A percentile compares a stretch with the other conserved stretches of the same genome.
Conservation (phyloP, 1,140 invertebrate genomes). For the Stratiolaelaps scimitus region DNA sequence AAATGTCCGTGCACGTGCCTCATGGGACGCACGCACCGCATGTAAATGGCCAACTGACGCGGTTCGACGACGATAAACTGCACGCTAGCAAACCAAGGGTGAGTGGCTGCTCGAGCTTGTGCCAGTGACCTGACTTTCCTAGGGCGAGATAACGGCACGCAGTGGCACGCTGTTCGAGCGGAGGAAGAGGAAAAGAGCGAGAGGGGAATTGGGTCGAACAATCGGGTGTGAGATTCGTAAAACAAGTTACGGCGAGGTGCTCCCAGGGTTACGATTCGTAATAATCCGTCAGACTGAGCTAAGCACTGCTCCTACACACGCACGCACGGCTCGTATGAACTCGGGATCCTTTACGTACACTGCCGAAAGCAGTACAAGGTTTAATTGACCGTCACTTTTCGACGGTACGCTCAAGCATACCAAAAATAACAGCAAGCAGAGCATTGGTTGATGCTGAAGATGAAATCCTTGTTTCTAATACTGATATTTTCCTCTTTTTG, state of each 20-base stretch:
- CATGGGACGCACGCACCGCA: neutral
- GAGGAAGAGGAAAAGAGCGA: too few species aligned
- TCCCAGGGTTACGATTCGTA: constrained; percentile 24
- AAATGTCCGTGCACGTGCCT: neutral
- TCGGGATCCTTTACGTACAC: neutral
- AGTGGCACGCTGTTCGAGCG: too few species aligned
- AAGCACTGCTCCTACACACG: neutral
- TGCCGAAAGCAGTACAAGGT: neutral
- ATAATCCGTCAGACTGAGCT: neutral
- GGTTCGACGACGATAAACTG: constrained; percentile 25
- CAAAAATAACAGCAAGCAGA: too few species aligned
- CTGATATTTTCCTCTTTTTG: neutral
- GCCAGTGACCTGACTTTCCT: too few species aligned
- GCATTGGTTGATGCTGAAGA: too few species aligned
- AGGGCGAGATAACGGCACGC: too few species aligned
- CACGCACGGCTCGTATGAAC: neutral
- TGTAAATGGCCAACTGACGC: neutral
- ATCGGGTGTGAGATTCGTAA: too few species aligned
- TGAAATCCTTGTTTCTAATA: too few species aligned
- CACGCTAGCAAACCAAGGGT: constrained; percentile 15
- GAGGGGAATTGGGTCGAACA: too few species aligned
- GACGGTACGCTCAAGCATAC: too few species aligned
- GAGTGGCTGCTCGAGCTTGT: neutral
- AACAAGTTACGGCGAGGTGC: constrained; percentile 6
- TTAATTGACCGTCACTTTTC: too few species aligned